Evolutionary conservation across 2,888 invertebrate genomes (phyloP), one percentile per base, ranked within the genome.

Genomic region (Sympetrum striolatum): DNA sequence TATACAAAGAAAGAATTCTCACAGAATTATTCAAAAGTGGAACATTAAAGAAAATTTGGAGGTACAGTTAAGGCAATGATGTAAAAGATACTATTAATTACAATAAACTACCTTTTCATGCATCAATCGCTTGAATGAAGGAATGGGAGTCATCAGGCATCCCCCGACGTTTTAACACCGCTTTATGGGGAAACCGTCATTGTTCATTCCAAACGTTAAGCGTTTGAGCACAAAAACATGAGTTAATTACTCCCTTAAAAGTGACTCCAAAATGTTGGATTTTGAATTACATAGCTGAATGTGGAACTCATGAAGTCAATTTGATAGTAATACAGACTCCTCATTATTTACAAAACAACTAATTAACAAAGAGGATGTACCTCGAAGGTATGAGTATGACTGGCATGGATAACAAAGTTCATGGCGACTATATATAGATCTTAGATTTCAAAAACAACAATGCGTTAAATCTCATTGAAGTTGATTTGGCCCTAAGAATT

Each of bases 181-280:
- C 82, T 91, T 91, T 91, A 35, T 80, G 86, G 82, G 90, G 81
- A 39, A 22, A 44, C 80, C 44, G 37, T 91, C 91, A 91, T 91
- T 90, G 37, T 48, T 58, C 81, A 79, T 39, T 44, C 86, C 37
- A 64, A 37, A 35, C n/a, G 58, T 22, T 37, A 35, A 37, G 44
- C 58, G n/a, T 37, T n/a, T 15, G 37, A 10, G 60, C 8, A 35
- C 14, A 35, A 64, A 37, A 22, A 8, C 18, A 35, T 37, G n/a
- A 60, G 8, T 60, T 22, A 64, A 25, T 86, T 64, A 22, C 3
- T 18, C 8, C 12, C 22, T 64, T 12, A n/a, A 6, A 37, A 14
- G 14, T 1, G 37, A 10, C 6, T 82, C 35, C 81, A 37, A 31
- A 2, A 15, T 37, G 1, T 8, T 35, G 12, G 12, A 37, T 31